These are phyloP conservation scores for Mythimna vitellina DNA, from an alignment of 2,888 invertebrate genomes.

Conservation along the genomic window DNA sequence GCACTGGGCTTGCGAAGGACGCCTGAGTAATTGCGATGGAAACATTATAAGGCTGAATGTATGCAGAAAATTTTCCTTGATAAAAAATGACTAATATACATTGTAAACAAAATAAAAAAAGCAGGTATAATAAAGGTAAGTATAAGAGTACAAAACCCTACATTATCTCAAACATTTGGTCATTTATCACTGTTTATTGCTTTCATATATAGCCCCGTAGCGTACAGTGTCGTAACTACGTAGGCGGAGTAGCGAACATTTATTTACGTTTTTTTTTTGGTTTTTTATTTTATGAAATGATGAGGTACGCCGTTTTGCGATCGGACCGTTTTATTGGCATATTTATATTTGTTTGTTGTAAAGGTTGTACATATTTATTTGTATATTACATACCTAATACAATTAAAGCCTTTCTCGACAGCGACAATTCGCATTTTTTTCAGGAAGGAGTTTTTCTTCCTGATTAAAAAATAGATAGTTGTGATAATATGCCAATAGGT, in stretches of 20 bases:
- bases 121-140: constrained; percentile 38
- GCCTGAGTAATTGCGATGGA: too few species aligned
- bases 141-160: constrained; percentile 45
- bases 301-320: constrained; percentile 30
- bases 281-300: constrained; percentile 40
- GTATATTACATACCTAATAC: too few species aligned
- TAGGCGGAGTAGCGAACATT: constrained; percentile 52
- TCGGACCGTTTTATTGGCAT: constrained; percentile 23
- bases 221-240: constrained; percentile 45
- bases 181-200: constrained; percentile 64
- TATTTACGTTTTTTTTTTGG: constrained; percentile 38
- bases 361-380: background rate
- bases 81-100: constrained; percentile 15
- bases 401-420: too few species aligned
- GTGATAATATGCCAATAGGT: too few species aligned
- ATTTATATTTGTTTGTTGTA: background rate
- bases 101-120: constrained; percentile 15
- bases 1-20: too few species aligned
- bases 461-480: too few species aligned
- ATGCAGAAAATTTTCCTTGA: background rate
- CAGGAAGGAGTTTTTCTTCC: too few species aligned
- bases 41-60: background rate
- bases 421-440: too few species aligned
- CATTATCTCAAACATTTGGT: constrained; percentile 54
- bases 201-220: constrained; percentile 40